Percentiles rank a stretch among this genome's conserved stretches.
These are phyloP conservation scores for Saccostrea cuccullata DNA, from an alignment of 1,140 invertebrate genomes.

Conservation along the genomic window DNA sequence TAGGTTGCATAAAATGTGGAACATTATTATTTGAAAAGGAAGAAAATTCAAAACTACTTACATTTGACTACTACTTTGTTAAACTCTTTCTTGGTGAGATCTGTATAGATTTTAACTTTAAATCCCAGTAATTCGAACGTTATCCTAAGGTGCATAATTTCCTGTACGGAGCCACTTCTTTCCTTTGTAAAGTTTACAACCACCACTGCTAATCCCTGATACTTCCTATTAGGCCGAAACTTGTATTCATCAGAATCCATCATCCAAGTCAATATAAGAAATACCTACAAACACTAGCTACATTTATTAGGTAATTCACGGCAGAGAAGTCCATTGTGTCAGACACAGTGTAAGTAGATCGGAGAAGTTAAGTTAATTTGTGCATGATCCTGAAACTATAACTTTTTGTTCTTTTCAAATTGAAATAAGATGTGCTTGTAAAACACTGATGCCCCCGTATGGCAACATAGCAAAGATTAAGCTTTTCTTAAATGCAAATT, in stretches of 20 bases:
- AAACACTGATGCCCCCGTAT: too few species aligned
- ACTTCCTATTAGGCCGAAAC: neutral
- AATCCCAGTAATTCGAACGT: conserved; percentile 23
- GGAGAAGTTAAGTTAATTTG: too few species aligned
- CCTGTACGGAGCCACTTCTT: neutral
- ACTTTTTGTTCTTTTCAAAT: too few species aligned
- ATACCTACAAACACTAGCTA: too few species aligned
- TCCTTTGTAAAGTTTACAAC: neutral
- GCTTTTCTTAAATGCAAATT: too few species aligned
- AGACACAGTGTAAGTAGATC: too few species aligned
- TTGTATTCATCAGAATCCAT: neutral
- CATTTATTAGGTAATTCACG: too few species aligned
- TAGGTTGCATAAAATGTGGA: neutral
- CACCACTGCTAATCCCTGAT: neutral
- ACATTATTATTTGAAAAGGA: neutral
- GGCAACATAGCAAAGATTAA: too few species aligned
- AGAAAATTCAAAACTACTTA: neutral
- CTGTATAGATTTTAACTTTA: neutral
- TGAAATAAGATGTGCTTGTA: too few species aligned
- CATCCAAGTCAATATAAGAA: neutral
- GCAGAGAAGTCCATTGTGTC: too few species aligned
- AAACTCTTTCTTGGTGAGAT: neutral
- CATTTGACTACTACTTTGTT: neutral
- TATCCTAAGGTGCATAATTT: neutral
- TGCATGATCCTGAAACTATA: too few species aligned